Base-by-base conservation (phyloP, 2,113 vertebrate species). In the Phylloscopus trochiloides region DNA sequence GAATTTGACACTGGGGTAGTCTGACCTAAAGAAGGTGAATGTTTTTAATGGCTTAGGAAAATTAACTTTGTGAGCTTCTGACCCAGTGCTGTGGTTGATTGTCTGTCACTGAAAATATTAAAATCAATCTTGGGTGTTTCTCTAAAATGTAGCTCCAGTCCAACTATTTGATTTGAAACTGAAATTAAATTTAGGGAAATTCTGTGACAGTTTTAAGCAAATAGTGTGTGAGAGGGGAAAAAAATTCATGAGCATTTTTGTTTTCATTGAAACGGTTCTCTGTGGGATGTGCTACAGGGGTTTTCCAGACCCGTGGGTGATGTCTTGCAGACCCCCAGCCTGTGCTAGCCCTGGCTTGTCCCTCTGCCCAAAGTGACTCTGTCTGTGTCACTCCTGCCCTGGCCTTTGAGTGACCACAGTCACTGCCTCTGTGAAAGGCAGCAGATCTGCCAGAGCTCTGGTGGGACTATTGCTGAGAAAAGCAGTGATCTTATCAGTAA, bases 21-120 rank as follows among this genome's bases (percentile, higher is more conserved):
- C n/a, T n/a, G n/a, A n/a, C n/a, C n/a, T n/a, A n/a, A 92, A 83
- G 59, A 92, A 95, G 87, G 81, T 94, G 91, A 91, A 83, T 86
- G 63, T 86, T 96, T 96, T 74, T 80, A 81, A 50, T 92, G 91
- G 89, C 94, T 78, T 70, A 50, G 42, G 45, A 95, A 85, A 92
- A 95, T 75, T 55, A 95, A 71, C n/a, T 91, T 94, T n/a, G 17
- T 72, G 73, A 94, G 65, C 65, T 71, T 85, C 86, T 94, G 95
- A 94, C 76, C 57, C 22, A 29, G 61, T 55, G 28, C 26, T 94
- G 72, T 47, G 43, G 38, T 76, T 94, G 67, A 80, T 48, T 86
- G 47, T 55, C 85, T 3, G 22, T 90, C 59, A 77, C 67, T 90
- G 74, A 68, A 94, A 95, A 93, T 71, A 90, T 24, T 76, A 83